Base-by-base conservation (phyloP, 2,888 invertebrate species). In the Octonoba sinensis region DNA sequence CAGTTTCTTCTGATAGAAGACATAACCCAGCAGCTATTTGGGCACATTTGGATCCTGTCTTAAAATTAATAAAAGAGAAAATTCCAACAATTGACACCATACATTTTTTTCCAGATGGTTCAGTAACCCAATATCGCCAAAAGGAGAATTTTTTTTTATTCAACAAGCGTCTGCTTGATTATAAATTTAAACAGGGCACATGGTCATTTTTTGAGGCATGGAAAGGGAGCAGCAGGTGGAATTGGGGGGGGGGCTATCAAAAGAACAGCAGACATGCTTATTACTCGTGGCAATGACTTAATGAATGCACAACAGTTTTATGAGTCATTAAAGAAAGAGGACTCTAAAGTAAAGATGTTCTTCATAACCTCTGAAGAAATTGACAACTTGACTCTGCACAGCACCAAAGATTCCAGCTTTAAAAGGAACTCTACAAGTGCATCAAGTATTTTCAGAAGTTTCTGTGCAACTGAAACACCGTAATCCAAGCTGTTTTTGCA, bases 401-500 rank as follows among this genome's bases (percentile, higher is more conserved):
- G 13, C 18, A 57, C 11, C 18, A 18, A 57, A 57, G 11, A 57
- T 20, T 57, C 57, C 57, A 57, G 18, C 57, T 57, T 57, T 57
- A 57, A 57, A 57, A 57, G 57, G 57, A 57, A 57, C 57, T 15
- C 18, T 57, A 20, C 57, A 57, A 15, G 57, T 57, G 11, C 57
- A 57, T 18, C 57, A 57, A 18, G 11, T 57, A 20, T n/a, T 11
- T 20, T 15, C 57, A 57, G 57, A 57, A 18, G 13, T 57, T 57
- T 11, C 12, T 15, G 20, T 12, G 18, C 57, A 57, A 57, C 20
- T 57, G 11, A 57, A 57, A 57, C 18, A 57, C n/a, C 57, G n/a
- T n/a, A n/a, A 57, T 57, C 57, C n/a, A 57, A 57, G 57, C 57
- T 57, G 57, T 20, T 57, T 57, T 18, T 57, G 57, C n/a, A 57